phyloP scores from a whole-genome alignment of 2,797 vertebrate species.

The Phataginus tricuspis region DNA sequence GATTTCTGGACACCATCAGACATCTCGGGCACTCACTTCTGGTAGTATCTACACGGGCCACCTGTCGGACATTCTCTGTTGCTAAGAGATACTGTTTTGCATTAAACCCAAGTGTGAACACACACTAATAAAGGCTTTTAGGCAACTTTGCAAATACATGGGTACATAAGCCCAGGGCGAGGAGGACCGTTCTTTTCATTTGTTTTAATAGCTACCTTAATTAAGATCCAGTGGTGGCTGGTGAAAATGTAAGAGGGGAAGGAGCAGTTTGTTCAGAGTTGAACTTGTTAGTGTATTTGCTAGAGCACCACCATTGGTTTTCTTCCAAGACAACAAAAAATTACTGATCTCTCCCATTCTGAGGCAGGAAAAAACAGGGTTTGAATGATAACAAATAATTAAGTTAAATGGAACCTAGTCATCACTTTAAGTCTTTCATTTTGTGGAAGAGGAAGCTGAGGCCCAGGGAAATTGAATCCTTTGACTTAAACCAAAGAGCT shows the following conservation, averaged over 20 bases:
- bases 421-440: neutral
- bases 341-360: neutral
- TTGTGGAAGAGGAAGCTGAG: neutral
- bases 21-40: neutral
- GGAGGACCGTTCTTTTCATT: neutral
- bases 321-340: neutral
- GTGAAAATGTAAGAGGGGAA: neutral
- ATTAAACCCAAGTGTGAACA: neutral
- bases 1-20: neutral
- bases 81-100: neutral
- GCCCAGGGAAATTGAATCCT: neutral
- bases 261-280: neutral
- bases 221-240: neutral
- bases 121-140: neutral
- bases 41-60: neutral
- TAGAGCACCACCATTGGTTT: accelerated
- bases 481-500: neutral
- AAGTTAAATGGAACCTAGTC: neutral
- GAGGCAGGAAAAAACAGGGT: neutral
- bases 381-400: neutral
- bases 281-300: neutral
- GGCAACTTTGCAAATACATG: slow-evolving; percentile 20
- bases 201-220: neutral
- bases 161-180: neutral
- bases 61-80: neutral